phyloP scores from a whole-genome alignment of 1,140 invertebrate genomes.

The Ceratina japonica region DNA sequence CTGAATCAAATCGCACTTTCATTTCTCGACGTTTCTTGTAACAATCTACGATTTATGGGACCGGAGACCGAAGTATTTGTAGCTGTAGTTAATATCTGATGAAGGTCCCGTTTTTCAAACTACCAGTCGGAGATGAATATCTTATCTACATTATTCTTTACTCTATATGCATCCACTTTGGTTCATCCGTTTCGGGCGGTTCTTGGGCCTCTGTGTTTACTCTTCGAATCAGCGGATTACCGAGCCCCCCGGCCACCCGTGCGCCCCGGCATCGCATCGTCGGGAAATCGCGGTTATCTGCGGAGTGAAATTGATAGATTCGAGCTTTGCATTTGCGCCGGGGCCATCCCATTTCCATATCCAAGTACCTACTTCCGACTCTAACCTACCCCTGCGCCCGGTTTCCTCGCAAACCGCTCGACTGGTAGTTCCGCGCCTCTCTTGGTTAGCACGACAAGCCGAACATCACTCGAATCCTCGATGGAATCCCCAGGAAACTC shows the following conservation, averaged over 20 bases:
- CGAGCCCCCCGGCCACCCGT: slow-evolving; percentile 57
- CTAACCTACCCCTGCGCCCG: slow-evolving; percentile 46
- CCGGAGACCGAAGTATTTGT: too few species aligned
- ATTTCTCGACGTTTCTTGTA: too few species aligned
- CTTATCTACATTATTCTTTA: too few species aligned
- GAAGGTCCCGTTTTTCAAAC: too few species aligned
- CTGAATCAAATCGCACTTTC: too few species aligned
- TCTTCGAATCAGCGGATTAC: slow-evolving; percentile 75
- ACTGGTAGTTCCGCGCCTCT: slow-evolving; percentile 59
- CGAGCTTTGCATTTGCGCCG: slow-evolving; percentile 69
- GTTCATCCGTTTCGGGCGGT: slow-evolving; percentile 48
- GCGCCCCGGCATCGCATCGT: background rate
- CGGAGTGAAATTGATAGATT: slow-evolving; percentile 77
- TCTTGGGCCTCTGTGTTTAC: slow-evolving; percentile 70
- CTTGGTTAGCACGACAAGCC: slow-evolving; percentile 68
- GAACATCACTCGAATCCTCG: slow-evolving; percentile 65
- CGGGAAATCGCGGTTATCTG: slow-evolving; percentile 50
- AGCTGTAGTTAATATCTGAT: too few species aligned
- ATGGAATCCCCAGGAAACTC: slow-evolving; percentile 60
- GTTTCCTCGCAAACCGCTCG: slow-evolving; percentile 51
- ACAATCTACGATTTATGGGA: too few species aligned
- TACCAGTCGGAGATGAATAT: too few species aligned
- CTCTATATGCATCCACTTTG: background rate
- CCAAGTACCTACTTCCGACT: slow-evolving; percentile 69
- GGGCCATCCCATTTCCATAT: slow-evolving; percentile 70